Conservation (phyloP, 2,888 invertebrate genomes). For the Drosophila pseudotalamancana region DNA sequence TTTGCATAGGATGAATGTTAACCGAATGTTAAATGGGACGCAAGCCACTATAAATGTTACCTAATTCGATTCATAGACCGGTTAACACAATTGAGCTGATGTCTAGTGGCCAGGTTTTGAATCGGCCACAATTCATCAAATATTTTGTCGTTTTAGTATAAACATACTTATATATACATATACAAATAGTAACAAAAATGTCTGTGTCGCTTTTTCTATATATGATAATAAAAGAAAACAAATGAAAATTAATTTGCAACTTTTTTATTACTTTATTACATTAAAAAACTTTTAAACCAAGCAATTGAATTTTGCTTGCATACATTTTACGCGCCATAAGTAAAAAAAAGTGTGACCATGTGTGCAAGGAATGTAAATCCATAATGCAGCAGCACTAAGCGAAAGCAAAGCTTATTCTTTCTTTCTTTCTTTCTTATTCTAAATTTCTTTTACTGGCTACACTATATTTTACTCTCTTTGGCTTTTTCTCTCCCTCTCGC, state of each 20-base stretch:
- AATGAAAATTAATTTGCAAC: conserved; percentile 11
- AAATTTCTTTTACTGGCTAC: too few relatives aligned
- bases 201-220: conserved; percentile 78
- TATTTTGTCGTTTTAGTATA: conserved; percentile 49
- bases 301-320: too few relatives aligned
- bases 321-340: not conserved
- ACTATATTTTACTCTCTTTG: too few relatives aligned
- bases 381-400: too few relatives aligned
- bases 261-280: not conserved
- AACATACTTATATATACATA: conserved; percentile 29
- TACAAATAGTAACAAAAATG: conserved; percentile 39
- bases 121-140: conserved; percentile 36
- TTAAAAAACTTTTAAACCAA: not conserved
- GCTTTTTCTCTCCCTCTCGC: too few relatives aligned
- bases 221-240: conserved; percentile 56
- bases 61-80: conserved; percentile 11
- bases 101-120: conserved; percentile 28
- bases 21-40: conserved; percentile 1
- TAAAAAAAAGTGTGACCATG: conserved; percentile 2
- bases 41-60: conserved; percentile 11
- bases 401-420: too few relatives aligned
- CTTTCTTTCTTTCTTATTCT: too few relatives aligned
- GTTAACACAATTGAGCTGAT: conserved; percentile 34
- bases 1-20: not conserved
- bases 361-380: not conserved